A percentile compares a stretch with the other conserved stretches of the same genome.
phyloP scores from a whole-genome alignment of 2,888 invertebrate species.

The Cabera pusaria region DNA sequence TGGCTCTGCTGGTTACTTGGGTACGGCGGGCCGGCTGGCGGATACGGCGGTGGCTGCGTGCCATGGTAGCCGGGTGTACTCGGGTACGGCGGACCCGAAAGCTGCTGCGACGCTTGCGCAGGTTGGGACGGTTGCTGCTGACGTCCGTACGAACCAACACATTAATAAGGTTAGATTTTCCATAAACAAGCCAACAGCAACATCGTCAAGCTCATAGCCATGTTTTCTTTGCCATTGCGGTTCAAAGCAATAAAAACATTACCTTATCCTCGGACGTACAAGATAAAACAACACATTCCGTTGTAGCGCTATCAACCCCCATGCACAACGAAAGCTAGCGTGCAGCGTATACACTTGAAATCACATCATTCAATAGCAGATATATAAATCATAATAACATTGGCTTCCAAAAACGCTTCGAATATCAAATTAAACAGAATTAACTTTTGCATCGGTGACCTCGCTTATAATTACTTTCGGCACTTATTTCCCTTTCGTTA shows the following conservation, averaged over 20 bases:
- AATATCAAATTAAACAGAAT: slow-evolving; percentile 48
- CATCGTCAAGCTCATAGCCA: slow-evolving; percentile 74
- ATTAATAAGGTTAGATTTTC: slow-evolving; percentile 84
- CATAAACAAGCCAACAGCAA: slow-evolving; percentile 79
- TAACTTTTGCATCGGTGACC: slow-evolving; percentile 41
- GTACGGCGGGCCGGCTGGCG: slow-evolving; percentile 77
- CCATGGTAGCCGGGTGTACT: slow-evolving; percentile 82
- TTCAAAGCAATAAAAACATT: slow-evolving; percentile 75
- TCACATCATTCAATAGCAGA: slow-evolving; percentile 70
- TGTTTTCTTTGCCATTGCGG: slow-evolving; percentile 66
- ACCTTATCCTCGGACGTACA: slow-evolving; percentile 66
- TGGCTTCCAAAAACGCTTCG: slow-evolving; percentile 62
- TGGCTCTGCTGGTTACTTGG: slow-evolving; percentile 70
- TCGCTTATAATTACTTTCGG: slow-evolving; percentile 35
- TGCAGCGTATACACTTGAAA: slow-evolving; percentile 77
- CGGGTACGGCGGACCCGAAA: slow-evolving; percentile 78
- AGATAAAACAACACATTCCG: slow-evolving; percentile 70
- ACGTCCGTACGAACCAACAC: slow-evolving; percentile 84
- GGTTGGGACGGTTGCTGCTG: slow-evolving; percentile 84
- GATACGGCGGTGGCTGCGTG: slow-evolving; percentile 81
- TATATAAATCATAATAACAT: slow-evolving; percentile 43
- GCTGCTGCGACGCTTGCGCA: slow-evolving; percentile 80
- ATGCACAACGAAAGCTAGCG: slow-evolving; percentile 83
- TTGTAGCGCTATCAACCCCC: slow-evolving; percentile 78
- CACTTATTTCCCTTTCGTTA: slow-evolving; percentile 39